Conservation (phyloP, 2,888 invertebrate genomes). For the Baccha elongata region DNA sequence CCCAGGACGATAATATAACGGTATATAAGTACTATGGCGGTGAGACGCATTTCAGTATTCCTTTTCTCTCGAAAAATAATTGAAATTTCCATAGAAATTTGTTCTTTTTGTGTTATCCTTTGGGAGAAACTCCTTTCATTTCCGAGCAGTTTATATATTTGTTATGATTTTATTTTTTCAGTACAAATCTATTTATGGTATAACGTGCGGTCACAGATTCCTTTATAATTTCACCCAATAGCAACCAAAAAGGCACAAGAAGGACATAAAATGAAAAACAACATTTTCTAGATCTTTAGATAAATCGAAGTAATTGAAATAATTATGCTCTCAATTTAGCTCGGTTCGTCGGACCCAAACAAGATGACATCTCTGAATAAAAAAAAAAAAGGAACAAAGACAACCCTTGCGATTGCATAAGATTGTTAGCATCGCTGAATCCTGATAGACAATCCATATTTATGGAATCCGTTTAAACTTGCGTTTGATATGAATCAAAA, state of each 20-base stretch:
- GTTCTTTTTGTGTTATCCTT: conserved; percentile 40
- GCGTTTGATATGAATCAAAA: conserved; percentile 34
- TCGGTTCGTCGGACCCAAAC: conserved; percentile 42
- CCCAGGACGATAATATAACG: conserved; percentile 19
- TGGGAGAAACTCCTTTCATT: conserved; percentile 41
- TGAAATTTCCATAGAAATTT: conserved; percentile 57
- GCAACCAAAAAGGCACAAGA: conserved; percentile 28
- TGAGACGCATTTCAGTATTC: conserved; percentile 17
- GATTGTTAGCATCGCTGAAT: conserved; percentile 35
- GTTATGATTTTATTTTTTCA: not conserved
- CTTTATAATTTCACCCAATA: conserved; percentile 35
- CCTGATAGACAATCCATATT: conserved; percentile 55
- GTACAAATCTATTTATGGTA: conserved; percentile 1
- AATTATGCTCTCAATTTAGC: conserved; percentile 81
- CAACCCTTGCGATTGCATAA: conserved; percentile 57
- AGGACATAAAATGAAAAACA: conserved; percentile 16
- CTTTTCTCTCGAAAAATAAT: conserved; percentile 27
- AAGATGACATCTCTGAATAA: conserved; percentile 58
- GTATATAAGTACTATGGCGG: not conserved
- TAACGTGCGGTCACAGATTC: conserved; percentile 32
- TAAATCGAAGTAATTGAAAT: conserved; percentile 80
- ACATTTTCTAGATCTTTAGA: conserved; percentile 77
- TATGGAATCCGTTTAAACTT: conserved; percentile 54
- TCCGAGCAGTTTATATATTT: not conserved
- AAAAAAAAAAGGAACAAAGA: conserved; percentile 30